These are phyloP conservation scores for Spisula solida DNA, from an alignment of 2,888 invertebrate species.

Conservation along the genomic window DNA sequence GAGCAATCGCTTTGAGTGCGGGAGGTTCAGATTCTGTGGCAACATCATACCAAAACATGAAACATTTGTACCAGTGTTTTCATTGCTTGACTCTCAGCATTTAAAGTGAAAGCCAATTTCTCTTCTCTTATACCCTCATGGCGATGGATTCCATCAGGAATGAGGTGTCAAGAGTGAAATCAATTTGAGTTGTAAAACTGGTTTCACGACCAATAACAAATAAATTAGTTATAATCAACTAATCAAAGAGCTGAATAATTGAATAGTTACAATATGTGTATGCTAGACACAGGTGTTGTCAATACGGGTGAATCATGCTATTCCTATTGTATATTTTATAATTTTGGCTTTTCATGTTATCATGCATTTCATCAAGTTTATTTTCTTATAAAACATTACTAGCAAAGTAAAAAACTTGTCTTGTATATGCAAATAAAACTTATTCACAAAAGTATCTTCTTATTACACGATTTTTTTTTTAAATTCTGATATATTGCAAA, in stretches of 20 bases:
- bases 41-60: too few relatives aligned
- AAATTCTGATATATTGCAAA: not conserved
- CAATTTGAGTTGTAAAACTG: too few relatives aligned
- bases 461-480: not conserved
- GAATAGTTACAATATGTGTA: not conserved
- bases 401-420: constrained; percentile 6
- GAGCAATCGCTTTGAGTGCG: too few relatives aligned
- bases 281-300: not conserved
- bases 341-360: constrained; percentile 2
- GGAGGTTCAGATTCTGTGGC: too few relatives aligned
- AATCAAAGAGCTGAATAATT: not conserved
- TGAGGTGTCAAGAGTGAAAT: too few relatives aligned
- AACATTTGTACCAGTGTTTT: too few relatives aligned
- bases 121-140: too few relatives aligned
- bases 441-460: not conserved
- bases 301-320: not conserved
- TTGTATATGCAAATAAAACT: not conserved
- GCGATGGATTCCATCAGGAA: too few relatives aligned
- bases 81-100: too few relatives aligned
- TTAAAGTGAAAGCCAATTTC: too few relatives aligned
- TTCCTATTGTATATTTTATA: constrained; percentile 5
- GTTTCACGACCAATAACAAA: too few relatives aligned
- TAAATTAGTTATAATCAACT: too few relatives aligned
- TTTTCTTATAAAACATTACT: not conserved
- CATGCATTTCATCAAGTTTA: not conserved